Base-by-base conservation (phyloP, 1,140 invertebrate genomes). In the Drosophila littoralis region DNA sequence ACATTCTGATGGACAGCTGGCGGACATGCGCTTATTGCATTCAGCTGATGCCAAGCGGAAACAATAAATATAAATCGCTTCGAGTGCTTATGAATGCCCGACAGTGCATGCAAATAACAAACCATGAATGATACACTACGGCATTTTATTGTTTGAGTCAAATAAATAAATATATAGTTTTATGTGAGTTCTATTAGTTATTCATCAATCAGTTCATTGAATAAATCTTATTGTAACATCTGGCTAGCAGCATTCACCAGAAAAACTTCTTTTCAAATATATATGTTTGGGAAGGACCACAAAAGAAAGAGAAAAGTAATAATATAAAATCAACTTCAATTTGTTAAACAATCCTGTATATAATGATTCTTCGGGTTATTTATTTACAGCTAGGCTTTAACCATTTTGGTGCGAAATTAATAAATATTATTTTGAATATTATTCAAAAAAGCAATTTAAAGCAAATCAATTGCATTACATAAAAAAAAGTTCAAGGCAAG, bases 1-100 rank as follows among this genome's bases (percentile, higher is more conserved):
- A 22, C 55, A 66, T 67, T 61, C 50, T 74, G 77, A 83, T 79
- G 71, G 81, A 78, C 79, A 72, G 66, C 71, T 64, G 43, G 57
- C 68, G 70, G 48, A 54, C 38, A 64, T 75, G 59, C 28, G 12
- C 15, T 52, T 52, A 75, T 81, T 81, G 61, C 55, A 52, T 67
- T 75, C 65, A 60, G 51, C 40, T 75, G 75, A 22, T 63, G 59
- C 40, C 43, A 82, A 57, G 51, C 60, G 78, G 40, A 73, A 73
- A 42, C 64, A 68, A 73, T 73, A 73, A 73, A 73, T 59, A 60
- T 73, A 60, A 73, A 73, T 59, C 48, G 70, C 50, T 60, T 68
- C 46, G 33, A 55, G 65, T 73, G 64, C 28, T 73, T 73, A 73
- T 60, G 50, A 68, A 73, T 55, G 55, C 12, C 42, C 33, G 42